Evolutionary conservation across 1,140 invertebrate species (phyloP), one percentile per base, ranked within the genome.

Genomic region (Hesperophylax magnus): DNA sequence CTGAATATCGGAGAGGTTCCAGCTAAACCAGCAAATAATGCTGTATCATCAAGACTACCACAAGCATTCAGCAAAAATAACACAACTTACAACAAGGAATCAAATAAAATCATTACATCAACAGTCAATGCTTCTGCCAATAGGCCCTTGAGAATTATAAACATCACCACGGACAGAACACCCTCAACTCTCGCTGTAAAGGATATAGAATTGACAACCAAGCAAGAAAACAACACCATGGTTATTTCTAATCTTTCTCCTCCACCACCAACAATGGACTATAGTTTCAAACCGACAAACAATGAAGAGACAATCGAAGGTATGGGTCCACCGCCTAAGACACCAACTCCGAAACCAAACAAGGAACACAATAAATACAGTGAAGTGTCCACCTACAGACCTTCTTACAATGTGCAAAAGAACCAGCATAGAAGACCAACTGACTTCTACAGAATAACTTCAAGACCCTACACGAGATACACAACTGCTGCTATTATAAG

Each of bases 221-320:
- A 87, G 24, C 61, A 84, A 18, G 88, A 89, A 82, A 83, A 82
- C 72, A 82, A 87, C 9, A 85, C 86, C 0, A 86, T 84, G 83
- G 87, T 89, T 79, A 90, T 90, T 54, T 85, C 89, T 76, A 87
- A 90, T 82, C 85, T 90, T 18, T 90, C 89, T 53, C 89, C 89
- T 20, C 89, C 89, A 6, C 89, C 89, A 31, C 89, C 87, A 31
- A 88, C 86, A 5, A 82, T 87, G 31, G 87, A 88, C 81, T 88
- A 88, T 69, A 89, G 86, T 69, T 88, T 88, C 39, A 89, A 87
- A 78, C 86, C 87, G 56, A 86, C 87, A 22, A 86, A 81, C 72
- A 76, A 76, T 61, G 87, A 87, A 82, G 88, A 90, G 79, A 86
- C 87, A 77, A 90, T 90, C 47, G 89, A 90, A 88, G 89, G 89